Conservation (phyloP, 2,888 invertebrate genomes). For the Oeneis ivallda region DNA sequence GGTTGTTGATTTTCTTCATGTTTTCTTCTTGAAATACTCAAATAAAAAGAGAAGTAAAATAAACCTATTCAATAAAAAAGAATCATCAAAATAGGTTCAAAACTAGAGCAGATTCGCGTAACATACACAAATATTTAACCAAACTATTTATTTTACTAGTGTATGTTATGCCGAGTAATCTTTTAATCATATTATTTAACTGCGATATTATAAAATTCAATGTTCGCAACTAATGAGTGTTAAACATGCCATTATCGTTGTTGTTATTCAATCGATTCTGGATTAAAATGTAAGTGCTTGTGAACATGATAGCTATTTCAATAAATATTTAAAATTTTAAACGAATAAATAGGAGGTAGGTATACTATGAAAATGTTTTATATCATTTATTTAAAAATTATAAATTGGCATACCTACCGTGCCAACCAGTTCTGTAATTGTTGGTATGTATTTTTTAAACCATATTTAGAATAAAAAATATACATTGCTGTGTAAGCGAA, state of each 20-base stretch:
- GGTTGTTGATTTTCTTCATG: too few species aligned
- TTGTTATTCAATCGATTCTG: constrained; percentile 23
- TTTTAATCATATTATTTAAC: constrained; percentile 19
- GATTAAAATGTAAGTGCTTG: constrained; percentile 21
- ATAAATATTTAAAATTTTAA: constrained; percentile 5
- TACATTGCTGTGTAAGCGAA: too few species aligned
- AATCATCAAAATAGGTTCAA: too few species aligned
- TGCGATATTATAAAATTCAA: constrained; percentile 18
- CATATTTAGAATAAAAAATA: too few species aligned
- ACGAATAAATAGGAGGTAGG: constrained; percentile 2
- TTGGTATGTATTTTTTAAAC: too few species aligned
- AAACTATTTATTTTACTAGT: background rate
- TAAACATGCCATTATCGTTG: constrained; percentile 23
- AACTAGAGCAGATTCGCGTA: too few species aligned
- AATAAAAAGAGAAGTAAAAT: too few species aligned
- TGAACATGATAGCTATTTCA: constrained; percentile 7
- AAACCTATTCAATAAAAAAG: too few species aligned
- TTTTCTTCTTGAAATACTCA: too few species aligned
- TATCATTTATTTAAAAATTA: background rate
- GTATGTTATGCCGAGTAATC: constrained; percentile 8
- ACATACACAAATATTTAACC: too few species aligned
- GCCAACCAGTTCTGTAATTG: background rate
- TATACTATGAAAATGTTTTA: background rate
- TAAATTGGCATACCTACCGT: background rate
- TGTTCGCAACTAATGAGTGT: constrained; percentile 23